Base-by-base conservation (phyloP, 2,113 vertebrate species). In the Heloderma charlesbogerti region DNA sequence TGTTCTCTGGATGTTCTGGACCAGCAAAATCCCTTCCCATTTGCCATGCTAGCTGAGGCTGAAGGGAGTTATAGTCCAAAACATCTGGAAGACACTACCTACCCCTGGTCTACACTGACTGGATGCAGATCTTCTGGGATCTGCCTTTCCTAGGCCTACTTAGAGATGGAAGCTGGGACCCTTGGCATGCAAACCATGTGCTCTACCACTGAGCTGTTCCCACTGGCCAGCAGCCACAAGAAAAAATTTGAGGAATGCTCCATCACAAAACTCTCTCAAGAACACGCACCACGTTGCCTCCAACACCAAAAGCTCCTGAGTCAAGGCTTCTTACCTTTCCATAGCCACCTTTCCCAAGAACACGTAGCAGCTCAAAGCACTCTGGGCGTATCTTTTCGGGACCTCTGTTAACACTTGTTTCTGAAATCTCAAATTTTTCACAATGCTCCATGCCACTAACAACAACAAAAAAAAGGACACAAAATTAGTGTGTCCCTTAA, bases 351-450 rank as follows among this genome's bases (percentile, higher is more conserved):
- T 99, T 99, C 87, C 99, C 99, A 94, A 99, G 97, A 92, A 99
- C 99, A 8, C 99, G 98, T 20, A 99, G 98, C 88, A 99, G 94
- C 96, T 99, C 99, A 97, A 99, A 99, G 97, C 99, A 99, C 95
- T 99, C 99, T 0, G 99, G 99, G 78, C 98, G 97, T 94, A 99
- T 99, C 97, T 98, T 99, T 97, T 99, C 99, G 43, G 99, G 98
- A 96, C 99, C 99, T 97, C 98, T 98, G 98, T 99, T 99, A 92
- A 99, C 99, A 86, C 98, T 99, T 97, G 99, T 99, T 97, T 99
- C 99, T 74, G 99, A 99, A 94, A 99, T 99, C 97, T 99, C 99
- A 97, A 99, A 98, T 95, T 99, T 99, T 89, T 99, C 99, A 98
- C 99, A 99, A 98, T 98, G 98, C 57, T 99, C 99, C 98, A 99